These are phyloP conservation scores for Austrolebias charrua DNA, from an alignment of 2,797 vertebrate genomes.

Conservation along the genomic window DNA sequence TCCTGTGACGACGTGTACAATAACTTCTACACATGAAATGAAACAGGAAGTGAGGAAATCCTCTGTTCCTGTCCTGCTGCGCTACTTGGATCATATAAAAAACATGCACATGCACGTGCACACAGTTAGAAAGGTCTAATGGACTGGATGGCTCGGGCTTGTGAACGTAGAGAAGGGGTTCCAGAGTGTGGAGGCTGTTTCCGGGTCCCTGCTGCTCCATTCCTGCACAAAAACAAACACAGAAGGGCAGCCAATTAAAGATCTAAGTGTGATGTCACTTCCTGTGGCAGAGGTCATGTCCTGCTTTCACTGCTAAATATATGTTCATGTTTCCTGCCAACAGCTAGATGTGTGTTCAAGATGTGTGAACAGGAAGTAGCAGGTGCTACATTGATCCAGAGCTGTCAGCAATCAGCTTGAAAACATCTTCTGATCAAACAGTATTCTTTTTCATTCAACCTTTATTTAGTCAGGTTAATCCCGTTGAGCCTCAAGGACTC, in stretches of 20 bases:
- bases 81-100: conserved; percentile 38
- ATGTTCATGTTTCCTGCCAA: conserved; percentile 1
- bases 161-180: conserved; percentile 66
- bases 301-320: conserved; percentile 9
- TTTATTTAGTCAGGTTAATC: too few species aligned
- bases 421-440: too few species aligned
- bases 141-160: conserved; percentile 34
- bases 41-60: conserved; percentile 55
- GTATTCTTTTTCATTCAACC: too few species aligned
- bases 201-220: conserved; percentile 46
- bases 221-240: conserved; percentile 57
- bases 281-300: conserved; percentile 17
- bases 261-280: conserved; percentile 17
- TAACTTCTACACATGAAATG: conserved; percentile 9
- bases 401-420: too few species aligned
- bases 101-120: conserved; percentile 20
- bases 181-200: conserved; percentile 44
- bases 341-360: not conserved
- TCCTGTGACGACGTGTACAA: conserved; percentile 34
- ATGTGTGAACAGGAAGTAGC: not conserved
- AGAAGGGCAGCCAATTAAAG: conserved; percentile 20
- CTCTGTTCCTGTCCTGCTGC: conserved; percentile 54
- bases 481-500: too few species aligned
- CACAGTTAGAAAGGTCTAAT: conserved; percentile 36
- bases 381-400: not conserved